phyloP scores from a whole-genome alignment of 2,797 vertebrate species.

The Decapterus maruadsi region DNA sequence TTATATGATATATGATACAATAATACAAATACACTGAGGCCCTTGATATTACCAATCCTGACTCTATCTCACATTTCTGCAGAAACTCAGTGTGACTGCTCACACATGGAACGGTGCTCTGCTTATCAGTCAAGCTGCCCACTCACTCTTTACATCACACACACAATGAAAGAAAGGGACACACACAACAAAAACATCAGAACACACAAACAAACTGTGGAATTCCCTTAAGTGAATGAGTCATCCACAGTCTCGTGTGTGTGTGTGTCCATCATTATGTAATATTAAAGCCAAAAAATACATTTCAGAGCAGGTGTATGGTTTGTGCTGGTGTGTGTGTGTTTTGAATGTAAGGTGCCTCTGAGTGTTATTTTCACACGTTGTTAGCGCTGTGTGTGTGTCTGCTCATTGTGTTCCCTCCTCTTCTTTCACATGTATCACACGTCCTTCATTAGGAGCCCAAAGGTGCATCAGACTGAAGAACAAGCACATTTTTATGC shows the following conservation, averaged over 20 bases:
- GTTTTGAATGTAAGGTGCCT: not conserved
- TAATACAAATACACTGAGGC: no score
- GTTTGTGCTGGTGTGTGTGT: not conserved
- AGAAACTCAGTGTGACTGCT: no score
- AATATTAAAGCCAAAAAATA: not conserved
- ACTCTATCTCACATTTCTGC: no score
- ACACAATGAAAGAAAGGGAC: no score
- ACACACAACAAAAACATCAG: no score
- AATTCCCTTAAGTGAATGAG: constrained; percentile 20
- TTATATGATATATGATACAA: no score
- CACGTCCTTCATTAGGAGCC: not conserved
- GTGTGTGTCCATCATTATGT: not conserved
- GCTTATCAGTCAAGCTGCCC: no score
- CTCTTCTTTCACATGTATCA: not conserved
- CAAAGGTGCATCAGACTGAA: no score
- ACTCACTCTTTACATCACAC: no score
- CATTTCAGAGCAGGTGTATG: not conserved
- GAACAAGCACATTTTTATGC: not conserved
- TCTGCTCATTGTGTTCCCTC: no score
- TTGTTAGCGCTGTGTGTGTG: not conserved
- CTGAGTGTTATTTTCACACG: not conserved
- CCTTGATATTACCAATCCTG: no score
- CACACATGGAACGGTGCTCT: no score
- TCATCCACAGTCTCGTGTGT: constrained; percentile 32
- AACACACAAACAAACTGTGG: not conserved